Base-by-base conservation (phyloP, 2,888 invertebrate species). In the Charanyca ferruginea region DNA sequence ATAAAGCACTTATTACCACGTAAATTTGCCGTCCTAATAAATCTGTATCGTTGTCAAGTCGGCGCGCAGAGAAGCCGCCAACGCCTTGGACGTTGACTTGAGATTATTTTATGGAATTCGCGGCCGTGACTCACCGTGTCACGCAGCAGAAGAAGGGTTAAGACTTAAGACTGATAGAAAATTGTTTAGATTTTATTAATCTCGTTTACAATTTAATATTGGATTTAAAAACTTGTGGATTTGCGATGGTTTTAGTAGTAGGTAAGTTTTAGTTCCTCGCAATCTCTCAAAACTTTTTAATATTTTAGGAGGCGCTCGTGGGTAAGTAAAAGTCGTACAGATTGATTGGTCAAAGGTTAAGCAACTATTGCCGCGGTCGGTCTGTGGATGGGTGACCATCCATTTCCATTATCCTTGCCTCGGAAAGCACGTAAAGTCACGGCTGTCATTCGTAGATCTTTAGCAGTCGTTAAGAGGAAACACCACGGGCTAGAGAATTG, bases 21-120 rank as follows among this genome's bases (percentile, higher is more conserved):
- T 76, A 85, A 86, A 87, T 87, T 82, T 84, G 80, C 67, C 74
- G 65, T 54, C 52, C 75, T 69, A 87, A 87, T 87, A 87, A 87
- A 87, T 87, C 84, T 79, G 79, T 78, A 84, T 81, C 73, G 80
- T 80, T 85, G 87, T 85, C 86, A 83, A 70, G 77, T 25, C 52
- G 54, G 44, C 58, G 20, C 32, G 52, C 53, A 41, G 67, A 45
- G 44, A 20, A 55, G 66, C 66, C 78, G 79, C 75, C 79, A 52
- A 66, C 63, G 80, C 66, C 66, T 66, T 20, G 49, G 49, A 45
- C 23, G 53, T 66, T 67, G 80, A 69, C 59, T 70, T 28, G 44
- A 28, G 73, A 79, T 70, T 77, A 73, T 75, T 84, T 84, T 83
- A 81, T 79, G 67, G 66, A 78, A 72, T 69, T 64, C 74, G 66